Percentiles rank a stretch among this genome's conserved stretches.
Conservation (phyloP, 1,140 invertebrate species). For the Drosophila ohnishii region DNA sequence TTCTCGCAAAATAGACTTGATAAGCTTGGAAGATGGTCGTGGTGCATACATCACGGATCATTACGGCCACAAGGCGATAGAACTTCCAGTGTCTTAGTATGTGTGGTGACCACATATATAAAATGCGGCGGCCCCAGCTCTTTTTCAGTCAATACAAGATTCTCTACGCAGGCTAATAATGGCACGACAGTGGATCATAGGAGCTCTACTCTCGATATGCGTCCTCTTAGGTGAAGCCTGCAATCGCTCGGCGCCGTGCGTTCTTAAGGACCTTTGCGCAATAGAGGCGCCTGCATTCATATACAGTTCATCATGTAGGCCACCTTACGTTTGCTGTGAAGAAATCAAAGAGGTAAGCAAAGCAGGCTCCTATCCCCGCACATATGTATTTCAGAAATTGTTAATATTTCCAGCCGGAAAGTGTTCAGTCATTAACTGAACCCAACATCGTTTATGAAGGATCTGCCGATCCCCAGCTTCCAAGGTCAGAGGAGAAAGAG, state of each 20-base stretch:
- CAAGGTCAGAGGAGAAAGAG: no score
- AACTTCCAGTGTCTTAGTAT: no score
- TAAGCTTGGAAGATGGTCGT: no score
- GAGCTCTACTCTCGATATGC: not conserved
- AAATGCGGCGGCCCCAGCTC: no score
- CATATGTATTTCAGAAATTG: not conserved
- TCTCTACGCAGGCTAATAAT: not conserved
- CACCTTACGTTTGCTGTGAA: not conserved
- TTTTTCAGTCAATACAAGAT: no score
- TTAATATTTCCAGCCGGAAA: not conserved
- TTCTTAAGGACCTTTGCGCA: not conserved
- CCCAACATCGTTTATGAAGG: no score
- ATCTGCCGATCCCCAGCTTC: no score
- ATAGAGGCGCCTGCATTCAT: not conserved
- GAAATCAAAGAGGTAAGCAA: not conserved
- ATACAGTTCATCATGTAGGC: not conserved
- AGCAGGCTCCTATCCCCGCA: not conserved
- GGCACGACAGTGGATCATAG: not conserved
- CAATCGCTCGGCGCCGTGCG: not conserved
- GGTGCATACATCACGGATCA: no score
- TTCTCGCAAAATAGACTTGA: no score
- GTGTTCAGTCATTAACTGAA: no score
- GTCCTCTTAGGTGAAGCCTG: not conserved
- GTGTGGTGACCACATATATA: no score
- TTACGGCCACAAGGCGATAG: no score